A percentile compares a stretch with the other conserved stretches of the same genome.
phyloP scores from a whole-genome alignment of 2,113 vertebrate species.

The Rhegmatorhina hoffmannsi region DNA sequence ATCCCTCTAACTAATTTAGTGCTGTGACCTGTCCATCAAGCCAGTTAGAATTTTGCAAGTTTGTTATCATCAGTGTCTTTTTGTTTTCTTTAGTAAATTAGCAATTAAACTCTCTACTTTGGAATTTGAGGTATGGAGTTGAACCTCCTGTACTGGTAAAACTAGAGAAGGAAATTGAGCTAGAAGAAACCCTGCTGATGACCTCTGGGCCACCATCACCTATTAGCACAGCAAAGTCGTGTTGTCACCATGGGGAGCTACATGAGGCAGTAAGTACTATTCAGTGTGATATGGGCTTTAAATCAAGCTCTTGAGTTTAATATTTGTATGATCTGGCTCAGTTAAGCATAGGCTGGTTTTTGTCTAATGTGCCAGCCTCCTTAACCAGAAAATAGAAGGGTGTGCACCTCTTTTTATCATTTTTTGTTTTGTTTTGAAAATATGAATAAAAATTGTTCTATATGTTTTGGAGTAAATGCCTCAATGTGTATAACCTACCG shows the following conservation, averaged over 20 bases:
- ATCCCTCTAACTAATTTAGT: neutral
- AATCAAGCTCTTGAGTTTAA: neutral
- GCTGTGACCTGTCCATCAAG: neutral
- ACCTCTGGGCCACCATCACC: constrained; percentile 79
- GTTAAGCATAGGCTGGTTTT: neutral
- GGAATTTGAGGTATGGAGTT: constrained; percentile 85
- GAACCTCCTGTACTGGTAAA: constrained; percentile 95
- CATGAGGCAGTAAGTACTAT: constrained; percentile 85
- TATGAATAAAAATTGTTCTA: neutral
- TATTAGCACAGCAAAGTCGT: constrained; percentile 85
- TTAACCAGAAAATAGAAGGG: neutral
- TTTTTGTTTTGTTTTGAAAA: neutral
- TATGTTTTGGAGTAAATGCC: neutral
- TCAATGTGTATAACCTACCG: neutral
- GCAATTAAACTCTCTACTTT: neutral
- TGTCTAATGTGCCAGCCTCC: neutral
- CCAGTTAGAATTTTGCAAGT: neutral
- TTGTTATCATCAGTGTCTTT: neutral
- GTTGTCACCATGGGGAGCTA: constrained; percentile 89
- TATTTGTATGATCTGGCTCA: neutral
- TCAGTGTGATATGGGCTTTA: neutral
- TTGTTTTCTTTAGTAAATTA: neutral
- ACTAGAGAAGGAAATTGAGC: constrained; percentile 96
- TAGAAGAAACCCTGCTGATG: constrained; percentile 91
- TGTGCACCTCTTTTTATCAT: neutral